Conservation (phyloP, 37 sponge, comb jelly and placozoan species). For the Haliclona indistincta region DNA sequence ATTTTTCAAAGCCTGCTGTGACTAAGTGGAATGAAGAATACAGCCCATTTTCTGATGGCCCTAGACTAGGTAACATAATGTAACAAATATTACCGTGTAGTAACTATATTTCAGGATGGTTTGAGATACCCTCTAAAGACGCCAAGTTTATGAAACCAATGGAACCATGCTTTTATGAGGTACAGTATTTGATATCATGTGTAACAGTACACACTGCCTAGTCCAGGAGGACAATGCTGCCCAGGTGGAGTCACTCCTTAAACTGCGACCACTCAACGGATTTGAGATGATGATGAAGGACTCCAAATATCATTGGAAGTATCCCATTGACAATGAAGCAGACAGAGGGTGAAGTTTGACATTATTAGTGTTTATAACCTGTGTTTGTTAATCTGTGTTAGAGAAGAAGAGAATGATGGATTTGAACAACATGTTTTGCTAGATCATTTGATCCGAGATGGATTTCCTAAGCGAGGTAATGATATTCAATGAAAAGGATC, state of each 20-base stretch:
- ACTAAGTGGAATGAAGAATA: no score
- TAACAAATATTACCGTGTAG: no score
- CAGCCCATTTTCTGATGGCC: no score
- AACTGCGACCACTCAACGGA: constrained; percentile 33
- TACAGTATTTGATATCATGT: no score
- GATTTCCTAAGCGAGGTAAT: constrained; percentile 60
- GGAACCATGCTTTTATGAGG: not conserved
- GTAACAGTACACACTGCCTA: not conserved
- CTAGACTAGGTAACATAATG: no score
- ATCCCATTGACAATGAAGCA: constrained; percentile 84
- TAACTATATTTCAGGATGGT: no score
- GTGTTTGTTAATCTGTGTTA: not conserved
- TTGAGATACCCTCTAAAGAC: no score
- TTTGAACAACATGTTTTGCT: constrained; percentile 89
- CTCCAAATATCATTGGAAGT: constrained; percentile 24
- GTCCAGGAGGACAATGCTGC: not conserved
- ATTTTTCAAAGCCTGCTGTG: no score
- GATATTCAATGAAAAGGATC: not conserved
- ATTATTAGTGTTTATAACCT: not conserved
- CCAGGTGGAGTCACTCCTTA: constrained; percentile 34
- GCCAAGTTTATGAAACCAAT: no score
- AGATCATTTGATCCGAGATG: constrained; percentile 57
- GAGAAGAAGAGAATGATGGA: constrained; percentile 59
- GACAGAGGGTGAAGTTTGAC: not conserved
- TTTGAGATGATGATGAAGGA: constrained; percentile 66